Evolutionary conservation across 2,797 vertebrate genomes (phyloP).

Genomic region (Synanceia verrucosa): DNA sequence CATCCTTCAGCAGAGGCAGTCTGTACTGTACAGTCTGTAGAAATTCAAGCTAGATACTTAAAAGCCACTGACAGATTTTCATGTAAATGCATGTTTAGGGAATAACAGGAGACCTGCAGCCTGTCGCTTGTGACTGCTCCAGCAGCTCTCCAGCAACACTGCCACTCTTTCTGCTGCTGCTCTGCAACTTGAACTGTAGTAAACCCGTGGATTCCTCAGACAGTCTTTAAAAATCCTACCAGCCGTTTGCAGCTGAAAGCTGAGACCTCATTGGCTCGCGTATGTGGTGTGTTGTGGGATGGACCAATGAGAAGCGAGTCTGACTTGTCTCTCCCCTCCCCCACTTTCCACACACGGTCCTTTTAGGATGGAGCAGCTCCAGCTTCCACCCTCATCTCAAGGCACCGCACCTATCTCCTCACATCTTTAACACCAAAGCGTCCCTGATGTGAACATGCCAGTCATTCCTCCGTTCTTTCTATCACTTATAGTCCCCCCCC

Average conservation of each 20-base stretch:
- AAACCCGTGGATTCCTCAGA: constrained; percentile 74
- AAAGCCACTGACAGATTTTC: neutral
- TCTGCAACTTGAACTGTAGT: constrained; percentile 72
- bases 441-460: constrained; percentile 30
- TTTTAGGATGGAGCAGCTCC: constrained; percentile 15
- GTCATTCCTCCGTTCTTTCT: constrained; percentile 31
- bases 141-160: constrained; percentile 6
- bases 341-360: constrained; percentile 20
- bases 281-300: constrained; percentile 82
- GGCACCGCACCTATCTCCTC: neutral
- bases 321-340: constrained; percentile 41
- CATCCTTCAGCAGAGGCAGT: neutral
- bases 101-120: constrained; percentile 1
- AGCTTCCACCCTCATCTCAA: neutral
- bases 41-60: neutral
- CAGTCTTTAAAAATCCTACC: constrained; percentile 38
- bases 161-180: neutral
- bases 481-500: neutral
- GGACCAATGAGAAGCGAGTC: constrained; percentile 68
- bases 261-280: constrained; percentile 67
- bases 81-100: neutral
- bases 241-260: neutral
- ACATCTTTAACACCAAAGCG: neutral
- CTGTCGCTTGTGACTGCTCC: neutral
- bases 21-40: neutral